These are phyloP conservation scores for Lethocerus indicus DNA, from an alignment of 1,140 invertebrate genomes.

Conservation along the genomic window DNA sequence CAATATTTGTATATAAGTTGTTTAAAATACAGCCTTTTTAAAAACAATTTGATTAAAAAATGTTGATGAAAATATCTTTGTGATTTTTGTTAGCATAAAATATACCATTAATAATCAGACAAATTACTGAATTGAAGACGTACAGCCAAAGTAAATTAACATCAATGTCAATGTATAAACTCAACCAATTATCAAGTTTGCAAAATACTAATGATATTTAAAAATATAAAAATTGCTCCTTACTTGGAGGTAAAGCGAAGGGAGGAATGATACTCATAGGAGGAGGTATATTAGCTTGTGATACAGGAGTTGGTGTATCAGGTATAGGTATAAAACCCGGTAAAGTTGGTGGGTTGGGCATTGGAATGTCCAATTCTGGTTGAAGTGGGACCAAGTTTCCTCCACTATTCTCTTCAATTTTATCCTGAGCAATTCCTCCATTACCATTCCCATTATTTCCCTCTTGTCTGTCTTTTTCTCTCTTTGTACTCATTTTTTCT, in stretches of 20 bases:
- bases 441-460: constrained; percentile 3
- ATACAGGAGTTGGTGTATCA: constrained; percentile 21
- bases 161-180: too few relatives aligned
- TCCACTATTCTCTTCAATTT: background rate
- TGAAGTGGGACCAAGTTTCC: background rate
- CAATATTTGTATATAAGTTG: background rate
- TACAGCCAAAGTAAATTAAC: background rate
- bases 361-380: constrained; percentile 10
- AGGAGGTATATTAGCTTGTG: constrained; percentile 31
- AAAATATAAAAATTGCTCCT: constrained; percentile 20
- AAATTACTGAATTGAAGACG: background rate
- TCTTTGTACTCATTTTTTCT: background rate
- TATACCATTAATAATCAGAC: background rate
- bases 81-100: too few relatives aligned
- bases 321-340: constrained; percentile 21
- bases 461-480: constrained; percentile 6
- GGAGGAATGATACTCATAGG: constrained; percentile 25
- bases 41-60: constrained; percentile 1
- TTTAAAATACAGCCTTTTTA: constrained; percentile 8
- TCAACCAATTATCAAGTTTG: too few relatives aligned
- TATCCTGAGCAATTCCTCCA: constrained; percentile 4
- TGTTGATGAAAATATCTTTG: too few relatives aligned
- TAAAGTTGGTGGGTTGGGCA: constrained; percentile 12
- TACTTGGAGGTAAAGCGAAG: constrained; percentile 23
- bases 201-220: too few relatives aligned